Percentiles rank a stretch among this genome's conserved stretches.
Evolutionary conservation across 2,113 vertebrate genomes (phyloP).

Genomic region (Drymodes brunneopygia): DNA sequence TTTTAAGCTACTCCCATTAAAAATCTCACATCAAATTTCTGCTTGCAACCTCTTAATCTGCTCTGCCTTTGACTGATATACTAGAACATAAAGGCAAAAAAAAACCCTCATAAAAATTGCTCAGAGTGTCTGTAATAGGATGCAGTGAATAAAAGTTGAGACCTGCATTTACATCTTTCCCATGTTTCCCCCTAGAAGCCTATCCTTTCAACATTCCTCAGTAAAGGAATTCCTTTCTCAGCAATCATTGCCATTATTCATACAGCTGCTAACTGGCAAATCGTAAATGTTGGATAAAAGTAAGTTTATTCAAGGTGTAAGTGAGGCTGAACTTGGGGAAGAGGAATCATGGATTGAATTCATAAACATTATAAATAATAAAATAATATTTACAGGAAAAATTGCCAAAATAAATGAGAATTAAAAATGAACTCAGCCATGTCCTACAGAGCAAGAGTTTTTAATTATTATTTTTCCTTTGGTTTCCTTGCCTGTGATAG

Average conservation of each 20-base stretch:
- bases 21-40: neutral
- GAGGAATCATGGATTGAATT: neutral
- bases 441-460: neutral
- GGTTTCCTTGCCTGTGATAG: conserved; percentile 4
- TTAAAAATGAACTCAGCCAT: neutral
- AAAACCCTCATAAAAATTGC: neutral
- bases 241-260: neutral
- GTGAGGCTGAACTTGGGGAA: neutral
- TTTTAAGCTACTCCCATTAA: neutral
- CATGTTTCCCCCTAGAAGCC: neutral
- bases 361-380: neutral
- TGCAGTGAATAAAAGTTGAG: neutral
- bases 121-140: neutral
- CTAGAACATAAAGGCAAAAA: neutral
- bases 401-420: neutral
- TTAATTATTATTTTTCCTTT: neutral
- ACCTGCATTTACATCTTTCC: neutral
- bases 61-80: neutral
- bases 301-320: neutral
- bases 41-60: neutral
- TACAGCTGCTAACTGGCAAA: neutral
- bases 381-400: neutral
- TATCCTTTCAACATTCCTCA: neutral
- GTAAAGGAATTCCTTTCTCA: neutral
- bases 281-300: neutral